Base-by-base conservation (phyloP, 1,140 invertebrate genomes). In the Saxidomus purpurata region DNA sequence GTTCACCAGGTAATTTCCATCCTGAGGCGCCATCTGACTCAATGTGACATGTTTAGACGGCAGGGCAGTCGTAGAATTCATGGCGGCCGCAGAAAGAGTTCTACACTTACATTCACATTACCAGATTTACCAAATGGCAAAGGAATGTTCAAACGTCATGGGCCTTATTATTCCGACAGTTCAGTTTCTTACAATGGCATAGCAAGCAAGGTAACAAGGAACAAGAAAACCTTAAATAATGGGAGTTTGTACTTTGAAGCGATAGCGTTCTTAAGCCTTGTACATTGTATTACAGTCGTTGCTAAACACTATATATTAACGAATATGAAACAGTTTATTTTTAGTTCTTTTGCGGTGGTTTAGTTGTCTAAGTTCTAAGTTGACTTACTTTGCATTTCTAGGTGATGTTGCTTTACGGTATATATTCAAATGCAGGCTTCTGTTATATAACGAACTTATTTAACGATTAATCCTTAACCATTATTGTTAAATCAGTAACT, bases 41-140 rank as follows among this genome's bases (percentile, higher is more conserved):
- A 31, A 22, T 67, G 34, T 40, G 36, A 55, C 17, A 28, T 63
- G 31, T 82, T 82, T 19, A 13, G 61, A 0, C 55, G 80, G 17
- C 36, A 67, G 17, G 61, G 52, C 19, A 82, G 80, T 47, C 55
- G 80, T 22, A 22, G 55, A 9, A 47, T 82, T 17, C 43, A 82
- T 34, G 61, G 80, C 19, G 55, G 80, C 22, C 80, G 80, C 22
- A 34, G 80, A 31, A 82, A 63, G 31, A 82, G 80, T 82, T 82
- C 80, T 19, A 82, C 80, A 8, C 6, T 82, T 31, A 82, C 80
- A 43, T 82, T 82, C 22, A 82, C 80, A 9, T 22, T 82, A 19
- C 80, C 55, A 36, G 80, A 82, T 43, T 1, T 63, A 31, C 52
- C 80, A 28, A 40, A 63, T 43, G 38, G 55, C 1, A 82, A 82